These are phyloP conservation scores for Trichonephila inaurata DNA, from an alignment of 1,140 invertebrate genomes.

Conservation along the genomic window DNA sequence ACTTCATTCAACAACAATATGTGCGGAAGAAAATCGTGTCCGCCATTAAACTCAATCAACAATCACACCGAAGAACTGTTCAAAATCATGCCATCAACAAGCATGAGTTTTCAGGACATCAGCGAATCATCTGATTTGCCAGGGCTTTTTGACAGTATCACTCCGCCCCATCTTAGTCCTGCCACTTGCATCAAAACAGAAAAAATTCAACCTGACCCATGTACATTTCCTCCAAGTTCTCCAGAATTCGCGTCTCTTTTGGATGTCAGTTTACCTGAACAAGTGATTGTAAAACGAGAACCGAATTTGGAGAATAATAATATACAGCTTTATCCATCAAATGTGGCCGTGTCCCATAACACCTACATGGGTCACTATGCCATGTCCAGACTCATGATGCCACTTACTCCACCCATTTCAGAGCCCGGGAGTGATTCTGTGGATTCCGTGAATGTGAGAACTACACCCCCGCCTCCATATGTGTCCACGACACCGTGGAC, in stretches of 20 bases:
- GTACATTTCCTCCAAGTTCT: neutral
- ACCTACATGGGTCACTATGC: slow-evolving; percentile 57
- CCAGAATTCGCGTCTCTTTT: slow-evolving; percentile 50
- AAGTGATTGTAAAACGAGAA: slow-evolving; percentile 62
- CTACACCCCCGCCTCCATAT: slow-evolving; percentile 79
- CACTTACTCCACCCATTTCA: slow-evolving; percentile 88
- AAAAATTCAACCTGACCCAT: slow-evolving; percentile 12
- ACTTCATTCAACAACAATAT: neutral
- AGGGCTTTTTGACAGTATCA: slow-evolving; percentile 56
- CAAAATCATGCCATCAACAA: neutral
- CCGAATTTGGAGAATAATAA: neutral
- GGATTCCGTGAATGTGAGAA: slow-evolving; percentile 73
- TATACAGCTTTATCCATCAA: slow-evolving; percentile 10
- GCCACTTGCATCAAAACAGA: slow-evolving; percentile 51
- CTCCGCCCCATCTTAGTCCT: slow-evolving; percentile 61
- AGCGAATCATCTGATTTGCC: slow-evolving; percentile 35
- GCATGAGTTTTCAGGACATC: neutral
- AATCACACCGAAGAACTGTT: neutral
- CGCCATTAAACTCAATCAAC: neutral
- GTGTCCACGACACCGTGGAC: slow-evolving; percentile 83
- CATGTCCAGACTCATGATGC: slow-evolving; percentile 79
- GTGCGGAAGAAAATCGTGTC: slow-evolving; percentile 39
- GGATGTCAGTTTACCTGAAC: slow-evolving; percentile 65
- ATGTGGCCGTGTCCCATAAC: neutral
- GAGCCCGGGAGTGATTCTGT: slow-evolving; percentile 85